These are phyloP conservation scores for Puntigrus tetrazona DNA, from an alignment of 2,113 vertebrate genomes.

Conservation along the genomic window DNA sequence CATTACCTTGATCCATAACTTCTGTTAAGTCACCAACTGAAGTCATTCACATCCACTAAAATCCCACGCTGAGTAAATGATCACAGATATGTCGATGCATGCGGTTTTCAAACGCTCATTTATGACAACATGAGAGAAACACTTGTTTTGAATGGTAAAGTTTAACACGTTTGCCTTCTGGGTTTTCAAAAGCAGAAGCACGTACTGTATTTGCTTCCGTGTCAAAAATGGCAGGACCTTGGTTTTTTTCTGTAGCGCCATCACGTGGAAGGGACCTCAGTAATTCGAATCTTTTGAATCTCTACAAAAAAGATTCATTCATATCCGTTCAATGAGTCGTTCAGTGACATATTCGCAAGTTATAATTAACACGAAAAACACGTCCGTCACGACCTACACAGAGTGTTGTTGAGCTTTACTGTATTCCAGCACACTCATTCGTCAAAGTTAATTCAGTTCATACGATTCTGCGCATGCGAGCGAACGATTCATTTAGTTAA, in stretches of 20 bases:
- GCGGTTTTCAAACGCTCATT: neutral
- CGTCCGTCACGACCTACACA: neutral
- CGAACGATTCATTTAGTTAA: neutral
- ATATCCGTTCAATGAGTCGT: neutral
- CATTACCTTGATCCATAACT: constrained; percentile 67
- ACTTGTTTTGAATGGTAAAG: neutral
- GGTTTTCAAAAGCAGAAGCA: neutral
- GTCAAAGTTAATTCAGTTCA: neutral
- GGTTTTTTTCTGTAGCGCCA: constrained; percentile 9
- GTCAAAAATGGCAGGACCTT: neutral
- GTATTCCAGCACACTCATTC: neutral
- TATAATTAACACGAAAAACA: neutral
- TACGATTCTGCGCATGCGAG: neutral
- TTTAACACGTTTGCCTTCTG: neutral
- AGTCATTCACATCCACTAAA: neutral
- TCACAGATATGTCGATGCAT: neutral
- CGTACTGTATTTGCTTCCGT: constrained; percentile 12
- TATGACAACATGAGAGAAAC: neutral
- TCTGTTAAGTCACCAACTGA: neutral
- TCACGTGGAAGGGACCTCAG: neutral
- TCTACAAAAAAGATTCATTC: neutral
- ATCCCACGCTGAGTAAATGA: neutral
- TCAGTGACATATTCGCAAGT: neutral
- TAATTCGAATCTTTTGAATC: neutral
- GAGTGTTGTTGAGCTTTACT: neutral